Evolutionary conservation across 1,140 invertebrate genomes (phyloP), one percentile per base, ranked within the genome.

Genomic region (Melanaphis sacchari): DNA sequence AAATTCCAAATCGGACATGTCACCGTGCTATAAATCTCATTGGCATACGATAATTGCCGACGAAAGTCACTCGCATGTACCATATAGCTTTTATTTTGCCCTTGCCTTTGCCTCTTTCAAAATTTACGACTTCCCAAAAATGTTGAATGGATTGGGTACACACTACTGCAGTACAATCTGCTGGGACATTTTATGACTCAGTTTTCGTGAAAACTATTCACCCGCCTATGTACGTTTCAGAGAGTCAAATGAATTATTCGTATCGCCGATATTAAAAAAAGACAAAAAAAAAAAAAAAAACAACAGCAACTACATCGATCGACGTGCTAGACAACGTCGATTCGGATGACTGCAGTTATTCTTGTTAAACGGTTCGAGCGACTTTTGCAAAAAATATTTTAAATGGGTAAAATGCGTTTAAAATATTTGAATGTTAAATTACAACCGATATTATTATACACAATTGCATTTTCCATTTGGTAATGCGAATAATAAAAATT

Each of bases 91-190:
- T 88, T 36, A 38, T 43, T 85, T 41, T 31, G 40, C 31, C 46
- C 9, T 66, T n/a, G 31, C 59, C 26, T 15, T 49, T 6, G 31
- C 41, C 46, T 49, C 21, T 36, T 31, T 1, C 7, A 26, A 36
- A 49, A 89, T 89, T 89, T 89, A 89, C 24, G 88, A 89, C 88
- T 38, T 26, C 22, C 9, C 46, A 26, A 89, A 89, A 89, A 88
- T 22, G 43, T 24, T 36, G 87, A 88, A 88, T 11, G 8, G 18
- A 46, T 81, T 6, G 81, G 22, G 36, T 84, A n/a, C 43, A 36
- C 43, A 2, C 31, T 31, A 6, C 8, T 38, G 21, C 46, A 18
- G 31, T 49, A 46, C 43, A 43, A 88, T 46, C 41, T 40, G 43
- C 40, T 40, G 24, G 82, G 22, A 84, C 82, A 40, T 84, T 84